phyloP scores from a whole-genome alignment of 2,113 vertebrate species.

The Corapipo altera region DNA sequence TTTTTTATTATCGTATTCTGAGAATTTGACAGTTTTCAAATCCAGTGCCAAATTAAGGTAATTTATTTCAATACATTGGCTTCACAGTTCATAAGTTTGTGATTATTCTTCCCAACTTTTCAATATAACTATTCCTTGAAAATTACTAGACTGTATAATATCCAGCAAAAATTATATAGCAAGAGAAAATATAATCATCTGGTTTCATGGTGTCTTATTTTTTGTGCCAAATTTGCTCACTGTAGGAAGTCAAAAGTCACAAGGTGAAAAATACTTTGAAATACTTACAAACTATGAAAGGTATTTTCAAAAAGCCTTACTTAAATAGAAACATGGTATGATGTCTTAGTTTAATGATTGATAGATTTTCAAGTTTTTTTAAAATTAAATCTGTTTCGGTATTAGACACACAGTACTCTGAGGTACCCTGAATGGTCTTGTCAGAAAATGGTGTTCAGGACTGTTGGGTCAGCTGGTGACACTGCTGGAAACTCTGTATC shows the following conservation, averaged over 20 bases:
- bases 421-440: background rate
- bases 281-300: background rate
- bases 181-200: background rate
- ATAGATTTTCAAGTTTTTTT: background rate
- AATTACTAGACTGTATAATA: constrained; percentile 45
- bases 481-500: background rate
- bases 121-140: constrained; percentile 42
- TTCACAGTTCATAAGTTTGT: constrained; percentile 55
- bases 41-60: constrained; percentile 54
- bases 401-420: background rate
- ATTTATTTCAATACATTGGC: constrained; percentile 62
- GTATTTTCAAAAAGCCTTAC: background rate
- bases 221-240: background rate
- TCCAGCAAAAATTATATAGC: constrained; percentile 19
- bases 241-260: background rate
- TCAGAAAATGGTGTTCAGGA: background rate
- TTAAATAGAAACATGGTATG: background rate
- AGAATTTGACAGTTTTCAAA: constrained; percentile 57
- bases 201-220: background rate
- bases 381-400: background rate
- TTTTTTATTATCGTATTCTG: constrained; percentile 10
- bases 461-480: background rate
- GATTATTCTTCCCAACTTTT: constrained; percentile 59
- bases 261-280: background rate
- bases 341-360: background rate